A percentile compares a stretch with the other conserved stretches of the same genome.
These are phyloP conservation scores for Lasioglossum lativentre DNA, from an alignment of 2,888 invertebrate genomes.

Conservation along the genomic window DNA sequence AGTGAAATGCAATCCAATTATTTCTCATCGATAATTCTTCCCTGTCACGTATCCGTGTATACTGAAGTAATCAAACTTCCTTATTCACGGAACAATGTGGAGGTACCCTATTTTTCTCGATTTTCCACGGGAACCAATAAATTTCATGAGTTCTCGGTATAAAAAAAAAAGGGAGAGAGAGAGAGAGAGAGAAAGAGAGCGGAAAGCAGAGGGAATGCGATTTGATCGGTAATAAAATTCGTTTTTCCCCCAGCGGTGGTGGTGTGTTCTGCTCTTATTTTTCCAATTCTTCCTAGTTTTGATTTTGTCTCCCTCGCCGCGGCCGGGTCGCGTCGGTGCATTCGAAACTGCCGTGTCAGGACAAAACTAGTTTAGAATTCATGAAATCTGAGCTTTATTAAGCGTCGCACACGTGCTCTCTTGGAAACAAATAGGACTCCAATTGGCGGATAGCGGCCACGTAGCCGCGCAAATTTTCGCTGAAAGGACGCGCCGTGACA, in stretches of 20 bases:
- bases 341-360: slow-evolving; percentile 48
- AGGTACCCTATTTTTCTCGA: slow-evolving; percentile 11
- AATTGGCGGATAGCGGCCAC: slow-evolving; percentile 63
- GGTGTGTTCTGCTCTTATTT: slow-evolving; percentile 24
- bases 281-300: slow-evolving; percentile 46
- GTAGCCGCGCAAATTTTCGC: slow-evolving; percentile 50
- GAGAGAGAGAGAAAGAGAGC: neutral
- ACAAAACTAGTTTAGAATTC: slow-evolving; percentile 71
- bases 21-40: neutral
- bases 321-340: slow-evolving; percentile 31
- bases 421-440: slow-evolving; percentile 69
- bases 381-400: slow-evolving; percentile 71
- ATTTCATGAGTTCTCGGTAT: slow-evolving; percentile 40
- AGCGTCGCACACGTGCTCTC: slow-evolving; percentile 65
- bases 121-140: slow-evolving; percentile 25
- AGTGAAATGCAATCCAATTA: slow-evolving; percentile 13
- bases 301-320: slow-evolving; percentile 61
- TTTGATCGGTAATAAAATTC: slow-evolving; percentile 51
- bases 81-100: slow-evolving; percentile 27
- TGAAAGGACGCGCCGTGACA: slow-evolving; percentile 67
- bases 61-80: slow-evolving; percentile 35
- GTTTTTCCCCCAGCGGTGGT: slow-evolving; percentile 15
- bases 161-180: slow-evolving; percentile 1
- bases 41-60: neutral
- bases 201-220: slow-evolving; percentile 30